Evolutionary conservation across 1,140 invertebrate genomes (phyloP).

Genomic region (Lucilia sericata): DNA sequence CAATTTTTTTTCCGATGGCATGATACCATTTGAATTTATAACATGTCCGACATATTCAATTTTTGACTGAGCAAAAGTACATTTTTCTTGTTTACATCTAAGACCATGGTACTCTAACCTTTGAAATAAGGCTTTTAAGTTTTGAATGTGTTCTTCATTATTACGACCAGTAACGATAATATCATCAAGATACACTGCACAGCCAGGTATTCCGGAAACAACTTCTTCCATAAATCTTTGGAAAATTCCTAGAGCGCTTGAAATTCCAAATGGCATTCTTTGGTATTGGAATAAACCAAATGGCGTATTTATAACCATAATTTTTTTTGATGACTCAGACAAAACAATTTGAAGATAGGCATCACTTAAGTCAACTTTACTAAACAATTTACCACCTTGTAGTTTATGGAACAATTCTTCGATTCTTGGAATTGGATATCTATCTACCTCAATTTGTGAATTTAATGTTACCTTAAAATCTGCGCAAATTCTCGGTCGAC

Average conservation of each 20-base stretch:
- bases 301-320: conserved; percentile 35
- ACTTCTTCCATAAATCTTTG: neutral
- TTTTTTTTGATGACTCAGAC: neutral
- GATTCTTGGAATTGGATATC: neutral
- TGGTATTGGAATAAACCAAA: conserved; percentile 29
- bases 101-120: neutral
- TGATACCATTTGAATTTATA: conserved; percentile 10
- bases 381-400: neutral
- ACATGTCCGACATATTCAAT: conserved; percentile 31
- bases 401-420: neutral
- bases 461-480: too few species aligned
- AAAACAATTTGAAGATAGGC: conserved; percentile 37
- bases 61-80: too few species aligned
- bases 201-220: neutral
- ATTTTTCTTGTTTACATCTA: neutral
- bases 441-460: too few species aligned
- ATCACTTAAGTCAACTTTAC: conserved; percentile 26
- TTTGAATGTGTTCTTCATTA: neutral
- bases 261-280: conserved; percentile 29
- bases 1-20: neutral
- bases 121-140: neutral
- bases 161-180: neutral
- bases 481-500: too few species aligned
- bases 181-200: conserved; percentile 32
- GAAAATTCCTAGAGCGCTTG: conserved; percentile 21